Conservation (phyloP, 1,140 invertebrate species). For the Onthophagus taurus region DNA sequence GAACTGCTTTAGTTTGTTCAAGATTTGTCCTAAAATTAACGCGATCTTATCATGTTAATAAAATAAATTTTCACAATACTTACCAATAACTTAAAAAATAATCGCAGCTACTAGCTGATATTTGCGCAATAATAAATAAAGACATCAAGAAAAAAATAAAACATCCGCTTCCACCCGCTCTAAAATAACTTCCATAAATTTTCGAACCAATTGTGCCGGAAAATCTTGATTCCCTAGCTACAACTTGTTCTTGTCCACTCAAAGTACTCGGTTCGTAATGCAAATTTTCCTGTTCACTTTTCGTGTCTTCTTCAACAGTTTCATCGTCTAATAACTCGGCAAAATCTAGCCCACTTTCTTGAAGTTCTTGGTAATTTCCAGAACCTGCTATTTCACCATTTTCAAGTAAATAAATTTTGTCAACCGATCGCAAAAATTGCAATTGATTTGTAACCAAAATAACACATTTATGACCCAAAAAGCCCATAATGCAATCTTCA, state of each 20-base stretch:
- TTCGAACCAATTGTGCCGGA: conserved; percentile 45
- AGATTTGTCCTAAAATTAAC: conserved; percentile 9
- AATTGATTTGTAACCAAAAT: conserved; percentile 83
- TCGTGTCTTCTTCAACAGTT: conserved; percentile 36
- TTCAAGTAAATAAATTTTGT: conserved; percentile 53
- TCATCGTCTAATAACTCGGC: conserved; percentile 48
- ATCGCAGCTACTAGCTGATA: conserved; percentile 54
- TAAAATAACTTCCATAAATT: conserved; percentile 53
- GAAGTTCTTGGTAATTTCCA: conserved; percentile 52
- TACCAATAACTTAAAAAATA: conserved; percentile 61
- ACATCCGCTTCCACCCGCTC: conserved; percentile 45
- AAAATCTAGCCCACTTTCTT: conserved; percentile 53
- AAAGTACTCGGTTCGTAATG: background rate
- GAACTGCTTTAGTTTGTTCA: conserved; percentile 4
- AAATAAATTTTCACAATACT: conserved; percentile 19
- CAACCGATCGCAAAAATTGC: conserved; percentile 71
- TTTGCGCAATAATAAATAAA: conserved; percentile 50
- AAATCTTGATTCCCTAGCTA: conserved; percentile 23
- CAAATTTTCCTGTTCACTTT: background rate
- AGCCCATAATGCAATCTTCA: conserved; percentile 56
- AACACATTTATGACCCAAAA: conserved; percentile 58
- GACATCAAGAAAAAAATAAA: conserved; percentile 41
- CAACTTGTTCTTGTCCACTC: conserved; percentile 4
- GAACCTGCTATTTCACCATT: conserved; percentile 49
- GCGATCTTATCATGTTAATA: too few relatives aligned